Base-by-base conservation (phyloP, 2,888 invertebrate genomes). In the Aquatica leii region DNA sequence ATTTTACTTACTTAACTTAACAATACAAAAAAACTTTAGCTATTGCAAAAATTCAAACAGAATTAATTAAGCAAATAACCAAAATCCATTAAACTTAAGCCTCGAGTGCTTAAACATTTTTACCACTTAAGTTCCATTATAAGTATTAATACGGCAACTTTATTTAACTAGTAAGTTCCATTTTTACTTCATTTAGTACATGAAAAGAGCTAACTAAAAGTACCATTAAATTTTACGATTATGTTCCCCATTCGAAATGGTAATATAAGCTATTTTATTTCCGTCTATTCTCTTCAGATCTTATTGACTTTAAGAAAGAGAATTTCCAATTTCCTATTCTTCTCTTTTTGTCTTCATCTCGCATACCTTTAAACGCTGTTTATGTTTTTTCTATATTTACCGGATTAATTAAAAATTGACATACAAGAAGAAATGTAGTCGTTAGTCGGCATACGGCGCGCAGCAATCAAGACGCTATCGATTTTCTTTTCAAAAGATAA, bases 151-250 rank as follows among this genome's bases (percentile, higher is more conserved):
- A 46, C 46, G 9, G 8, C 46, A 46, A 46, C 20, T 46, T 46
- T 46, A 20, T 46, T 46, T 46, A 46, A 20, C 46, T 20, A 20
- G 46, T 4, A 46, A 46, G 46, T 46, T 46, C 46, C 46, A 46
- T 57, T 57, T 57, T 57, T 50, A 49, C 21, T 57, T 57, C 46
- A 20, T 46, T 46, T 46, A 46, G 46, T 50, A 34, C 50, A 50
- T 24, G 12, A 11, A 57, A 57, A 40, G 56, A 35, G 56, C 48
- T 56, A 57, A 57, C 49, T 57, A 50, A 57, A 50, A 57, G 49
- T 49, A 37, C 46, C 48, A 56, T 57, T 50, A 57, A 57, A 57
- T 57, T 57, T 57, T 57, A 57, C 49, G 57, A 40, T 57, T 57
- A 57, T 57, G 49, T 57, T 57, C 21, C 1, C 49, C 57, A 57